Base-by-base conservation (phyloP, 1,140 invertebrate genomes). In the Ceratoteleas bidentatus region DNA sequence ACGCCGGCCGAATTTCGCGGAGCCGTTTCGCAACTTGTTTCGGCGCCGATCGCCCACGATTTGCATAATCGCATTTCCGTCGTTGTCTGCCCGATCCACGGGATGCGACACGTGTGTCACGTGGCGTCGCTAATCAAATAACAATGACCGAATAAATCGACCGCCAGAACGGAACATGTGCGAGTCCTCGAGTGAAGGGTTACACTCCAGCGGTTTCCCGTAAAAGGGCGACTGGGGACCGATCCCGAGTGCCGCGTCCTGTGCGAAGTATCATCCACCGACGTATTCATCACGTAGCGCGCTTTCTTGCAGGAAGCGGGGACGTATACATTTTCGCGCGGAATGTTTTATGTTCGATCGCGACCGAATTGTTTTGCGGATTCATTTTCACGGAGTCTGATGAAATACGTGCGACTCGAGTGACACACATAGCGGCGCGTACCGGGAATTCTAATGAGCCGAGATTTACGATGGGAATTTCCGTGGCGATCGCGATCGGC, bases 141-240 rank as follows among this genome's bases (percentile, higher is more conserved):
- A 87, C 81, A 85, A 86, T 86, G 65, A 76, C n/a, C 57, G 61
- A n/a, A n/a, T n/a, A 78, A 85, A 86, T 86, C 82, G 72, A 52
- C 69, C 49, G 72, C 34, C n/a, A 45, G 57, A 53, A 50, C 75
- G 61, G 16, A 56, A 40, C 78, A 84, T 76, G 75, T 80, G 74
- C 36, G 83, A 24, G 65, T 40, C 43, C 43, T 83, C 83, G 81
- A 72, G 47, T 69, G 70, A 87, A 86, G 82, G 84, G 81, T 86
- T 87, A 85, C 58, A 73, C 72, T 81, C 15, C 16, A 61, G 43
- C 74, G 80, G 84, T 73, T 80, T 76, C 14, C 76, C 47, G 68
- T 73, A 62, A 80, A 80, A 76, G 34, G n/a, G 73, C n/a, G n/a
- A n/a, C n/a, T n/a, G 66, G 56, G 15, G 34, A 14, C 52, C 65